A percentile compares a stretch with the other conserved stretches of the same genome.
Conservation (phyloP, 1,140 invertebrate species). For the Caenorhabditis tropicalis region DNA sequence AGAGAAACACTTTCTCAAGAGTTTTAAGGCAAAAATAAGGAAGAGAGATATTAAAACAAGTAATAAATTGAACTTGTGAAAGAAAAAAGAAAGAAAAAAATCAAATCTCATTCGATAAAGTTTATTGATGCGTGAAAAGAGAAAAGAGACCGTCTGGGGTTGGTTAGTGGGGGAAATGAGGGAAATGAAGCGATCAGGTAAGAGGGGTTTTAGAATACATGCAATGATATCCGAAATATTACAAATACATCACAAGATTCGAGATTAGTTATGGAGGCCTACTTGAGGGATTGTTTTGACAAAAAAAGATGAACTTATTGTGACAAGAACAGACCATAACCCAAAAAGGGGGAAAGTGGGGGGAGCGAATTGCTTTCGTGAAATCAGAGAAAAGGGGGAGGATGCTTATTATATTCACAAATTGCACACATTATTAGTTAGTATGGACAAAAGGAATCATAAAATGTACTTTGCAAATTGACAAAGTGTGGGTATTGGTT, state of each 20-base stretch:
- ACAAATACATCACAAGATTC: conserved; percentile 33
- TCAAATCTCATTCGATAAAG: neutral
- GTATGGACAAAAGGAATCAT: conserved; percentile 2
- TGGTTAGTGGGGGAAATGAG: neutral
- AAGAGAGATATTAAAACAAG: neutral
- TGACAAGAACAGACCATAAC: neutral
- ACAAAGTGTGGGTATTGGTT: neutral
- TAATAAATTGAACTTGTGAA: neutral
- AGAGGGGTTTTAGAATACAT: neutral
- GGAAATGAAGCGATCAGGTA: no score
- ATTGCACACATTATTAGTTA: conserved; percentile 24
- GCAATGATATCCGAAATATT: conserved; percentile 19
- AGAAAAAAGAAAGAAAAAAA: neutral
- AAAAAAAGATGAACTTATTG: neutral
- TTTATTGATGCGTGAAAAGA: neutral
- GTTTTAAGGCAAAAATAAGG: no score
- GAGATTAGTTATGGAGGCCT: neutral
- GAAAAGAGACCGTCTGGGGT: no score
- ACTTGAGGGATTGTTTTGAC: neutral
- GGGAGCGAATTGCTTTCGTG: no score
- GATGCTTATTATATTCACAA: conserved; percentile 36
- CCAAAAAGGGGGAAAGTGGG: neutral
- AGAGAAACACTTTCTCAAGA: no score
- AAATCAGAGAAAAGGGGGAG: no score
- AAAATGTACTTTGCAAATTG: neutral